Evolutionary conservation across 2,888 invertebrate species (phyloP).

Genomic region (Diaphora mendica): DNA sequence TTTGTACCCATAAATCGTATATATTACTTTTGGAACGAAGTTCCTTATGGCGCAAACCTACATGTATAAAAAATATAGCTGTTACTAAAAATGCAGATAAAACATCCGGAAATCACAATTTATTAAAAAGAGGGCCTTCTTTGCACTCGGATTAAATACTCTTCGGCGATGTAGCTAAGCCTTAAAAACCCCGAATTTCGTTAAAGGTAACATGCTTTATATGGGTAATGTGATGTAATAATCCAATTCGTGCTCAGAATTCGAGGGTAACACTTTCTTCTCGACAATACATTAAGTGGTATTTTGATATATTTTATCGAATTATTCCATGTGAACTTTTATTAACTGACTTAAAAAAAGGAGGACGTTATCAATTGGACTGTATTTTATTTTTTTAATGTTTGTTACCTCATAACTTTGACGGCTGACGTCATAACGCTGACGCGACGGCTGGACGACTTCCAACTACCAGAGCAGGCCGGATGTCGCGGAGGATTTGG

Average conservation of each 20-base stretch:
- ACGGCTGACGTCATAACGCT: too few relatives aligned
- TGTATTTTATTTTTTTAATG: too few relatives aligned
- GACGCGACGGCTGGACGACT: too few relatives aligned
- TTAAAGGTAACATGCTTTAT: background rate
- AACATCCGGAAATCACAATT: background rate
- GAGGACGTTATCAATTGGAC: too few relatives aligned
- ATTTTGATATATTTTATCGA: background rate
- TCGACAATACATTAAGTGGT: background rate
- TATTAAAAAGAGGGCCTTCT: background rate
- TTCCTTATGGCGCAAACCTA: too few relatives aligned
- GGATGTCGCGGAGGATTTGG: too few relatives aligned
- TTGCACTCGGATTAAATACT: background rate
- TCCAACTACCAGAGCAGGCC: too few relatives aligned
- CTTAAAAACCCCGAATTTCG: background rate
- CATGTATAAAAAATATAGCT: too few relatives aligned
- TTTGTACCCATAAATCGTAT: too few relatives aligned
- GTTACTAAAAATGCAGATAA: background rate
- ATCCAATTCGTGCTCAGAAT: background rate
- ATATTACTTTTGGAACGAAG: too few relatives aligned
- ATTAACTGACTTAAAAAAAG: background rate
- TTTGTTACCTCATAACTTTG: too few relatives aligned
- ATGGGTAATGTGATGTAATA: background rate
- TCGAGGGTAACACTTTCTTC: background rate
- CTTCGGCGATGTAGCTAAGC: background rate
- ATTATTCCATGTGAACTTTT: background rate